Evolutionary conservation across 53 echinoderm and acorn worm genomes (phyloP).

Genomic region (Crossaster papposus): DNA sequence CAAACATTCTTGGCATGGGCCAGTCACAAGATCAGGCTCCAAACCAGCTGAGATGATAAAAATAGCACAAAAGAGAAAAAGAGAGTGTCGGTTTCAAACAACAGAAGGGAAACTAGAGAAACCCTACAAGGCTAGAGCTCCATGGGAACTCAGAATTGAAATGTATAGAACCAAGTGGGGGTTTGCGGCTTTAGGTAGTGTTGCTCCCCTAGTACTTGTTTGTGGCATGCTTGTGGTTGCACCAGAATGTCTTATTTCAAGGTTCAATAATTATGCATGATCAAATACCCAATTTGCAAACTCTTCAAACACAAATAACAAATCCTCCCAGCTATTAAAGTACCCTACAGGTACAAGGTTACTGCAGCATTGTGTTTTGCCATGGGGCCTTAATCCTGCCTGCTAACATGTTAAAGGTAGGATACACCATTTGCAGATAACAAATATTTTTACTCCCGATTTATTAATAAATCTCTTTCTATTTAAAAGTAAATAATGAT

Average conservation of each 20-base stretch:
- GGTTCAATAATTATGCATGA: constrained; percentile 30
- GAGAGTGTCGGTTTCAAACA: constrained; percentile 39
- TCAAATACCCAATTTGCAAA: background rate
- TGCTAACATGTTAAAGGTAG: too few relatives aligned
- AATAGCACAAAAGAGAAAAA: constrained; percentile 9
- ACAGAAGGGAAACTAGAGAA: background rate
- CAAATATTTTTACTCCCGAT: too few relatives aligned
- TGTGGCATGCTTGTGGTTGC: constrained; percentile 22
- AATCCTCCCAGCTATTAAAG: constrained; percentile 9
- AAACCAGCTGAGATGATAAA: constrained; percentile 41
- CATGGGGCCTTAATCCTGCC: constrained; percentile 7
- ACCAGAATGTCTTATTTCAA: constrained; percentile 23
- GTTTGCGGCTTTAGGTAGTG: constrained; percentile 12
- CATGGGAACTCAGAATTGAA: constrained; percentile 13
- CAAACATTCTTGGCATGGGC: constrained; percentile 43
- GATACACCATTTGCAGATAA: too few relatives aligned
- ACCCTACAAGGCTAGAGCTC: background rate
- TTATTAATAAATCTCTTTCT: too few relatives aligned
- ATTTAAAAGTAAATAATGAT: too few relatives aligned
- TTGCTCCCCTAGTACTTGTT: background rate
- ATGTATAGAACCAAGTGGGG: constrained; percentile 28
- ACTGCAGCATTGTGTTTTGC: background rate
- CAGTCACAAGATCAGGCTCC: constrained; percentile 17
- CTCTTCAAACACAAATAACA: background rate
- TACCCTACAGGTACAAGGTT: constrained; percentile 33